These are phyloP conservation scores for Phaenicophaeus curvirostris DNA, from an alignment of 2,797 vertebrate species.

Conservation along the genomic window DNA sequence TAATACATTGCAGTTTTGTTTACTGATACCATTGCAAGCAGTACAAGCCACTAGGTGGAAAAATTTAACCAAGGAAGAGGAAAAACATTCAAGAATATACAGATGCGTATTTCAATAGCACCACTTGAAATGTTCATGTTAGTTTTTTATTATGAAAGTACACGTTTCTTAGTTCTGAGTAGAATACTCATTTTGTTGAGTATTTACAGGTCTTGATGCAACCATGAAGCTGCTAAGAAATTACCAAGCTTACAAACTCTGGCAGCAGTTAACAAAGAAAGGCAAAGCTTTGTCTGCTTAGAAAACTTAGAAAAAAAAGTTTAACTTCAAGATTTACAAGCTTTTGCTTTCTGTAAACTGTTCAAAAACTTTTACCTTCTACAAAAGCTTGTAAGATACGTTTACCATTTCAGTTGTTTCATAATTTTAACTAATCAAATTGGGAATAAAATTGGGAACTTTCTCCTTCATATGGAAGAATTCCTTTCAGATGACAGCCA, in stretches of 20 bases:
- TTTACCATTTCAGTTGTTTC: background rate
- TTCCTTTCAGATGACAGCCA: background rate
- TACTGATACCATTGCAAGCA: background rate
- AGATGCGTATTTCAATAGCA: background rate
- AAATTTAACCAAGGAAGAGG: background rate
- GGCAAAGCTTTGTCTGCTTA: background rate
- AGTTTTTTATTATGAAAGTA: background rate
- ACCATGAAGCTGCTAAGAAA: background rate
- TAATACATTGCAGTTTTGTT: background rate
- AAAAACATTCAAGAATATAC: background rate
- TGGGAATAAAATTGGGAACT: background rate
- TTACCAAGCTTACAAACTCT: background rate
- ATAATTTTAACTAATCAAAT: background rate
- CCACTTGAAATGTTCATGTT: background rate
- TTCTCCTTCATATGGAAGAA: background rate
- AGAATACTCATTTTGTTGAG: background rate
- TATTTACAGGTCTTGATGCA: background rate
- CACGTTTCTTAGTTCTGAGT: background rate
- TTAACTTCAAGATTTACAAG: background rate
- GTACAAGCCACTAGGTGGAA: background rate
- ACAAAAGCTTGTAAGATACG: background rate
- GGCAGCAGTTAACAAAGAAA: background rate
- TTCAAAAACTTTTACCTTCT: background rate
- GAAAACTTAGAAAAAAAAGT: background rate
- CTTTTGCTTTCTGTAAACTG: background rate